These are phyloP conservation scores for Pteropus alecto DNA, from an alignment of 2,113 vertebrate genomes.

Conservation along the genomic window DNA sequence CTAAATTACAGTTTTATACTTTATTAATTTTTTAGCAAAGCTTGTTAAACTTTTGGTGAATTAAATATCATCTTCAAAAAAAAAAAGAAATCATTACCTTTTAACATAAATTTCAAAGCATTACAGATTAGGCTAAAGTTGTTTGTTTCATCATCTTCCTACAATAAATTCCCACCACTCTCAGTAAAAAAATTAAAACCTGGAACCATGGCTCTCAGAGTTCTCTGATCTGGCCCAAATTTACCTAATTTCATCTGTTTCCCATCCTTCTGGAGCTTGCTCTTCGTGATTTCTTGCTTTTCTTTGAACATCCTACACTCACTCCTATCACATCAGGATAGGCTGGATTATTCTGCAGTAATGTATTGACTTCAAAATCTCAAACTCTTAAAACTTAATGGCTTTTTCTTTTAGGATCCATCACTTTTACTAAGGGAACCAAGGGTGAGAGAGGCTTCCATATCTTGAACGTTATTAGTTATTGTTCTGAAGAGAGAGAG, in stretches of 20 bases:
- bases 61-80: not conserved
- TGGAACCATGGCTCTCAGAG: not conserved
- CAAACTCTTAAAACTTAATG: not conserved
- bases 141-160: not conserved
- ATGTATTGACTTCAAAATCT: not conserved
- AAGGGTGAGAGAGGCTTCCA: not conserved
- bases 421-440: not conserved
- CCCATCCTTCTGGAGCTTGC: not conserved
- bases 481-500: not conserved
- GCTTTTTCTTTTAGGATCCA: not conserved
- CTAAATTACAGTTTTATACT: not conserved
- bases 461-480: not conserved
- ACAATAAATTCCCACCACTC: not conserved
- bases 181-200: not conserved
- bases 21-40: not conserved
- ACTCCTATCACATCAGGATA: not conserved
- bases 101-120: not conserved
- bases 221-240: not conserved
- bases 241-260: not conserved
- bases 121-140: not conserved
- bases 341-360: not conserved
- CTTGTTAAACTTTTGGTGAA: not conserved
- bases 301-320: not conserved
- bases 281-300: not conserved
- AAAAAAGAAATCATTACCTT: not conserved